Conservation (phyloP, 2,888 invertebrate species). For the Sipha maydis region DNA sequence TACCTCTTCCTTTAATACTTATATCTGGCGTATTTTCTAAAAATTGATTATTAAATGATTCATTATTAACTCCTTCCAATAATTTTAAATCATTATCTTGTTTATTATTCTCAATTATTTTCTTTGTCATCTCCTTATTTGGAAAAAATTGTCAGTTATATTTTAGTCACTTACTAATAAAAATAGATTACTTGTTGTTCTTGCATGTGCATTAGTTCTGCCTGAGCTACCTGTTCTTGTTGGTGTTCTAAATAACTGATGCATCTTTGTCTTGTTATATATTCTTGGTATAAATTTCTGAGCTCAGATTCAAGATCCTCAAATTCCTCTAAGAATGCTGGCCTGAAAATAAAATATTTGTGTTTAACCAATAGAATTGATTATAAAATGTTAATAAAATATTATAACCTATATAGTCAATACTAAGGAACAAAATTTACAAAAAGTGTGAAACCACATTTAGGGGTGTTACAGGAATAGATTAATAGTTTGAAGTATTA, state of each 20-base stretch:
- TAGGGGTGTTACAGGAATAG: too few species aligned
- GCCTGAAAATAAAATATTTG: slow-evolving; percentile 70
- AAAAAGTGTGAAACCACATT: too few species aligned
- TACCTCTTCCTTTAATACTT: slow-evolving; percentile 53
- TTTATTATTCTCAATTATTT: slow-evolving; percentile 56
- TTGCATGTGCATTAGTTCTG: slow-evolving; percentile 81
- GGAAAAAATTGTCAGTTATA: slow-evolving; percentile 14
- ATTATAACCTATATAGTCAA: too few species aligned
- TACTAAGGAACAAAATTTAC: not conserved
- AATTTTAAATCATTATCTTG: slow-evolving; percentile 56
- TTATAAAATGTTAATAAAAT: not conserved
- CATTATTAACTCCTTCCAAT: slow-evolving; percentile 55
- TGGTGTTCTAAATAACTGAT: slow-evolving; percentile 88
- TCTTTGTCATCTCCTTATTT: slow-evolving; percentile 44
- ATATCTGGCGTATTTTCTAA: slow-evolving; percentile 43
- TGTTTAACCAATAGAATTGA: not conserved
- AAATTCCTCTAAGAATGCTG: slow-evolving; percentile 96
- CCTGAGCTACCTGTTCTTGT: slow-evolving; percentile 81
- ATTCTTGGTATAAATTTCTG: slow-evolving; percentile 84
- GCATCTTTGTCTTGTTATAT: slow-evolving; percentile 87
- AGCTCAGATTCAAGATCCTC: slow-evolving; percentile 87
- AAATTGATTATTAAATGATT: slow-evolving; percentile 38
- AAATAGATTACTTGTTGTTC: slow-evolving; percentile 71
- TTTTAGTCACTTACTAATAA: not conserved
- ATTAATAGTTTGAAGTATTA: too few species aligned